Evolutionary conservation across 2,113 vertebrate species (phyloP).

Genomic region (Eubucco bourcierii): DNA sequence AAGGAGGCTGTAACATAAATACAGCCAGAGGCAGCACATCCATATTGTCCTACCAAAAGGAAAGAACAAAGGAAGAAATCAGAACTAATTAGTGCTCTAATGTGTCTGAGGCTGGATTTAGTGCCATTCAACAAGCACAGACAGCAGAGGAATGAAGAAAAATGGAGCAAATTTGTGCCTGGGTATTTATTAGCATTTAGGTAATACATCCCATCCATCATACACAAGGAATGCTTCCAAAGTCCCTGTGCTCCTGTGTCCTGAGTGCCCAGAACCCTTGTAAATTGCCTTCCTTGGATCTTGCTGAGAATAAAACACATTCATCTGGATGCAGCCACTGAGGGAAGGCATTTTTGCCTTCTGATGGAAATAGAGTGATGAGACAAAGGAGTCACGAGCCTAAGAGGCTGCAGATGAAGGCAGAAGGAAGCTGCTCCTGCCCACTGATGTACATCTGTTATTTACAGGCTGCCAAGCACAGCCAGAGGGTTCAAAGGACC

Average conservation of each 20-base stretch:
- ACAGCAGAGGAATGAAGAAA: conserved; percentile 66
- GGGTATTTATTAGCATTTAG: conserved; percentile 60
- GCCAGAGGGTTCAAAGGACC: background rate
- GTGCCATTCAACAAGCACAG: background rate
- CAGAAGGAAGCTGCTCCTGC: background rate
- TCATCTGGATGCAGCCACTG: background rate
- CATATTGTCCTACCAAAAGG: background rate
- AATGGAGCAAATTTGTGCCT: conserved; percentile 58
- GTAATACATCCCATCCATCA: conserved; percentile 65
- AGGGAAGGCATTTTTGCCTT: background rate
- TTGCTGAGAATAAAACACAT: background rate
- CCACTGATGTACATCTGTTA: background rate
- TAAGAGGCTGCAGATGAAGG: background rate
- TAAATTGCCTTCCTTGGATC: background rate
- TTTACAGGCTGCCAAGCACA: background rate
- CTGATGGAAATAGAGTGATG: conserved; percentile 15
- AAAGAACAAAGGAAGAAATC: background rate
- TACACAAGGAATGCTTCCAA: background rate
- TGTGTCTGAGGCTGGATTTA: conserved; percentile 18
- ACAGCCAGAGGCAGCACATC: background rate
- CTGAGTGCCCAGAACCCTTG: background rate
- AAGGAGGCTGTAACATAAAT: background rate
- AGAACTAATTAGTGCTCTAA: background rate
- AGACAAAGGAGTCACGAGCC: background rate
- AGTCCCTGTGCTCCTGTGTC: background rate